Evolutionary conservation across 2,888 invertebrate genomes (phyloP).

Genomic region (Micropterix aruncella): DNA sequence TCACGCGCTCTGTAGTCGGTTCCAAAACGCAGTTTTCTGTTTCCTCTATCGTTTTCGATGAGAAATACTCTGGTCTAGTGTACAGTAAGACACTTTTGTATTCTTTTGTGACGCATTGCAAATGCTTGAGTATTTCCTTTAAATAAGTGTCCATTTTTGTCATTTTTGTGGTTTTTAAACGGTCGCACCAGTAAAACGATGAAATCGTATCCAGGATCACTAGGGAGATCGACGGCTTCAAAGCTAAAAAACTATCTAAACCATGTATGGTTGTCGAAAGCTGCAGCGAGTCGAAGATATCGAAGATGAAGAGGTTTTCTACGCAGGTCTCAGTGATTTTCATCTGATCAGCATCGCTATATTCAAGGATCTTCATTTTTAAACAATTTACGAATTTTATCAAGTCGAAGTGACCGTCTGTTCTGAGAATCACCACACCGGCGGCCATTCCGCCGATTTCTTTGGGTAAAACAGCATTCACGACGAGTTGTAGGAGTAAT

Average conservation of each 20-base stretch:
- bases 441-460: slow-evolving; percentile 19
- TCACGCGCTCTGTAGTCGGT: slow-evolving; percentile 19
- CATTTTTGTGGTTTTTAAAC: slow-evolving; percentile 22
- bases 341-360: slow-evolving; percentile 13
- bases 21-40: slow-evolving; percentile 16
- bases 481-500: slow-evolving; percentile 24
- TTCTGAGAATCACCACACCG: slow-evolving; percentile 26
- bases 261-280: slow-evolving; percentile 27
- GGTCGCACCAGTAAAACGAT: slow-evolving; percentile 40
- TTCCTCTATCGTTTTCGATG: background rate
- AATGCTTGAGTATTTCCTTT: slow-evolving; percentile 23
- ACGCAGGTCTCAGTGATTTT: slow-evolving; percentile 16
- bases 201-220: slow-evolving; percentile 29
- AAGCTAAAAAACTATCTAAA: slow-evolving; percentile 25
- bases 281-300: slow-evolving; percentile 29
- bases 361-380: slow-evolving; percentile 7
- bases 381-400: slow-evolving; percentile 13
- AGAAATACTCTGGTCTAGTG: slow-evolving; percentile 35
- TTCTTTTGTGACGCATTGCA: slow-evolving; percentile 32
- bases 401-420: slow-evolving; percentile 27
- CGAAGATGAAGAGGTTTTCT: slow-evolving; percentile 18
- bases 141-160: slow-evolving; percentile 35
- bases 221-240: slow-evolving; percentile 25
- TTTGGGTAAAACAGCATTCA: slow-evolving; percentile 21
- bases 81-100: slow-evolving; percentile 36